Base-by-base conservation (phyloP, 1,140 invertebrate genomes). In the Drosophila mojavensis region DNA sequence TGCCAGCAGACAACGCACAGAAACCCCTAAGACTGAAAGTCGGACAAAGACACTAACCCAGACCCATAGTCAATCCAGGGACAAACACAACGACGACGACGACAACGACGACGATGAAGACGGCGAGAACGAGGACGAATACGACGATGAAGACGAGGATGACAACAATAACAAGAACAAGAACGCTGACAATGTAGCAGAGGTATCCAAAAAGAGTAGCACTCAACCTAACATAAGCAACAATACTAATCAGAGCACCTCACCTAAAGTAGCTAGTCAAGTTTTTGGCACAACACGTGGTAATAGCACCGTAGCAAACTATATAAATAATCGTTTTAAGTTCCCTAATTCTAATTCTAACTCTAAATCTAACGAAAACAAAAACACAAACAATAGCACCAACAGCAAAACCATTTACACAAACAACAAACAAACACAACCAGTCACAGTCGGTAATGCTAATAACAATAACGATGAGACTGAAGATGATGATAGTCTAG, bases 231-330 rank as follows among this genome's bases (percentile, higher is more conserved):
- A 60, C 30, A 64, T 30, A 58, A 83, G 63, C 39, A 67, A 64
- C 41, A 59, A 67, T 36, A 45, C 33, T 72, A 74, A 69, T 48
- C 30, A 68, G 20, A 71, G 30, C 56, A 77, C 48, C 61, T 53
- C 54, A 70, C 66, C 62, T 41, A 78, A 71, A 50, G 59, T 83
- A 82, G 55, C 59, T 80, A 80, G 71, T 78, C 74, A 62, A 67
- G 58, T 30, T 55, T 62, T 54, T 62, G 61, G 36, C 30, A 50
- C 79, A 80, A 63, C 79, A 59, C 82, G 76, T 91, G 85, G 74
- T 78, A 90, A 91, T 65, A 90, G 86, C 86, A 91, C 90, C 75
- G 80, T 91, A 90, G 82, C 85, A 71, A 88, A 90, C 79, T 85
- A 84, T 85, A 63, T 88, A 55, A 74, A 83, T 65, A 82, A 79